Percentiles rank a stretch among this genome's conserved stretches.
Evolutionary conservation across 2,888 invertebrate genomes (phyloP).

Genomic region (Oxystoma pomonae): DNA sequence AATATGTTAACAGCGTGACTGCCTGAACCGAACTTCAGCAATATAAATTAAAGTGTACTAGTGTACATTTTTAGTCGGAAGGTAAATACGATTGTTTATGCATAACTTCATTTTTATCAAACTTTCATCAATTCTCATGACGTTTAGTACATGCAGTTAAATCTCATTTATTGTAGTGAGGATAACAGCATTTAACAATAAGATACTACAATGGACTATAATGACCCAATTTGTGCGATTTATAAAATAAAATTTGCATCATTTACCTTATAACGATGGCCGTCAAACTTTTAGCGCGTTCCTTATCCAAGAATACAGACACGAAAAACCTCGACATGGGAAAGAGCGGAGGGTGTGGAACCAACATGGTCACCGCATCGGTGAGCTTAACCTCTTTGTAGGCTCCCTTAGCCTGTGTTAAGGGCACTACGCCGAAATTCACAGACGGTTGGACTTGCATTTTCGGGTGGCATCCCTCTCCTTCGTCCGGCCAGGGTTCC

Average conservation of each 20-base stretch:
- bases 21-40: too few relatives aligned
- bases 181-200: too few relatives aligned
- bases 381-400: conserved; percentile 82
- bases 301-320: conserved; percentile 79
- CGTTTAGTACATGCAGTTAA: too few relatives aligned
- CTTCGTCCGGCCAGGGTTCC: conserved; percentile 67
- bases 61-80: too few relatives aligned
- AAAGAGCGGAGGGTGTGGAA: conserved; percentile 85
- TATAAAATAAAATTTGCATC: neutral
- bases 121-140: too few relatives aligned
- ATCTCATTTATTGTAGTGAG: too few relatives aligned
- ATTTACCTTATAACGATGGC: conserved; percentile 82
- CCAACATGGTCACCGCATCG: conserved; percentile 77
- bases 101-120: too few relatives aligned
- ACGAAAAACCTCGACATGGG: conserved; percentile 87
- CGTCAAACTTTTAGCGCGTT: conserved; percentile 62
- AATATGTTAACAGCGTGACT: too few relatives aligned
- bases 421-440: conserved; percentile 57
- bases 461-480: conserved; percentile 70
- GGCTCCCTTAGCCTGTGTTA: conserved; percentile 72
- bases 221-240: too few relatives aligned
- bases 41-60: too few relatives aligned
- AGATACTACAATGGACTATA: too few relatives aligned
- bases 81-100: too few relatives aligned
- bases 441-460: conserved; percentile 61